Evolutionary conservation across 2,113 vertebrate genomes (phyloP).

Genomic region (Sorex araneus): DNA sequence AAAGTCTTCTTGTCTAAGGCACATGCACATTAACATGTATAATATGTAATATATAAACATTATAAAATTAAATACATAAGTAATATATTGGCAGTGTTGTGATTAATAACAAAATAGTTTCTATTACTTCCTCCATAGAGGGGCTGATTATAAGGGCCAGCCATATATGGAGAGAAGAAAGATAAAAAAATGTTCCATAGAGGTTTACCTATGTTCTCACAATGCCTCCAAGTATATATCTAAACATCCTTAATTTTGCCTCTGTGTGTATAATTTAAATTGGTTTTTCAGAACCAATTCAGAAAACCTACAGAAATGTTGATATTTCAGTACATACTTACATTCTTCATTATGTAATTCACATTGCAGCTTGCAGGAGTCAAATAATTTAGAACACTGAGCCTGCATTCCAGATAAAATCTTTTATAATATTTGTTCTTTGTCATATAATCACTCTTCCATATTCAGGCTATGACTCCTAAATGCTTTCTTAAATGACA

Average conservation of each 20-base stretch:
- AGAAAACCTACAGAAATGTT: background rate
- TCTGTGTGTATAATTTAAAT: background rate
- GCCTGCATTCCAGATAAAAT: background rate
- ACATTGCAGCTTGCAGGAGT: background rate
- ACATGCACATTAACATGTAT: background rate
- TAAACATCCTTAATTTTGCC: background rate
- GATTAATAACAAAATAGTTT: background rate
- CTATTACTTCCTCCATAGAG: background rate
- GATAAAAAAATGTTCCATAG: background rate
- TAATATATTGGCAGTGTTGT: background rate
- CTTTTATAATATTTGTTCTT: background rate
- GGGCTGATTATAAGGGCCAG: background rate
- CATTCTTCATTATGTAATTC: background rate
- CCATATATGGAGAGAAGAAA: background rate
- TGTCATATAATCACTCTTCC: background rate
- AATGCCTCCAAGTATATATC: background rate
- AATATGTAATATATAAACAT: background rate
- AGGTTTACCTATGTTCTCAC: background rate
- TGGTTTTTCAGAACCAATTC: conserved; percentile 1
- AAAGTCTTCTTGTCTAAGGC: conserved; percentile 8
- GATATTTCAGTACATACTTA: background rate
- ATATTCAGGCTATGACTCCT: background rate
- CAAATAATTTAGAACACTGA: conserved; percentile 19
- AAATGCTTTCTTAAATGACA: background rate
- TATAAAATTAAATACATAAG: background rate